Evolutionary conservation across 2,113 vertebrate genomes (phyloP).

Genomic region (Lepidothrix coronata): DNA sequence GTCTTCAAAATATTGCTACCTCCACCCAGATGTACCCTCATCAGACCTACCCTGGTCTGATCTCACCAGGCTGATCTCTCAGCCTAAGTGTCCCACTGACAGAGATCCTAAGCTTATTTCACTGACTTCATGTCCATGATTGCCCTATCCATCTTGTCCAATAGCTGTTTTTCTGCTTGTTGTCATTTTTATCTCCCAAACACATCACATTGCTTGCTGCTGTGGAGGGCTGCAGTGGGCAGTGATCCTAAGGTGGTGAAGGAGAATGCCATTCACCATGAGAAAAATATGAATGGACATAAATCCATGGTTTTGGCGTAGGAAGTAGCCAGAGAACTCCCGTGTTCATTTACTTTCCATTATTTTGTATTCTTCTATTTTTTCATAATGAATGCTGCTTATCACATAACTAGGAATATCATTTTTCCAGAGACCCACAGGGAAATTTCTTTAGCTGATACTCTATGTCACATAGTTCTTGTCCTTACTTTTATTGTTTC

Average conservation of each 20-base stretch:
- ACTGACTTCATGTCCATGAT: background rate
- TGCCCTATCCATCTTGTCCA: background rate
- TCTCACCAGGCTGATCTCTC: background rate
- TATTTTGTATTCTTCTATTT: background rate
- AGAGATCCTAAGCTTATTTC: background rate
- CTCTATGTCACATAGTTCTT: background rate
- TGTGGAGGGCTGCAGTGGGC: background rate
- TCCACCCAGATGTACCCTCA: rapidly evolving
- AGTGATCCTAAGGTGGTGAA: background rate
- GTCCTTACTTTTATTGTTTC: background rate
- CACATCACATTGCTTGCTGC: rapidly evolving
- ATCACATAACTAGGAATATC: background rate
- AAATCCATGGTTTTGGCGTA: background rate
- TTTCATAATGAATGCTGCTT: background rate
- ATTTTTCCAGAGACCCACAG: background rate
- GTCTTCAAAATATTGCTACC: background rate
- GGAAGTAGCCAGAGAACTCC: background rate
- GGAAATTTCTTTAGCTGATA: background rate
- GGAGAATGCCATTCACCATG: background rate
- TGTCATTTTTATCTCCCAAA: background rate
- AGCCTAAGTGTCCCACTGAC: background rate
- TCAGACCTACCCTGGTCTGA: rapidly evolving
- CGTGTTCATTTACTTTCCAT: background rate
- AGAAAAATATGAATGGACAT: background rate
- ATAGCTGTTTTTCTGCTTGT: background rate